A percentile compares a stretch with the other conserved stretches of the same genome.
phyloP scores from a whole-genome alignment of 2,113 vertebrate species.

The Mystacornis crossleyi region DNA sequence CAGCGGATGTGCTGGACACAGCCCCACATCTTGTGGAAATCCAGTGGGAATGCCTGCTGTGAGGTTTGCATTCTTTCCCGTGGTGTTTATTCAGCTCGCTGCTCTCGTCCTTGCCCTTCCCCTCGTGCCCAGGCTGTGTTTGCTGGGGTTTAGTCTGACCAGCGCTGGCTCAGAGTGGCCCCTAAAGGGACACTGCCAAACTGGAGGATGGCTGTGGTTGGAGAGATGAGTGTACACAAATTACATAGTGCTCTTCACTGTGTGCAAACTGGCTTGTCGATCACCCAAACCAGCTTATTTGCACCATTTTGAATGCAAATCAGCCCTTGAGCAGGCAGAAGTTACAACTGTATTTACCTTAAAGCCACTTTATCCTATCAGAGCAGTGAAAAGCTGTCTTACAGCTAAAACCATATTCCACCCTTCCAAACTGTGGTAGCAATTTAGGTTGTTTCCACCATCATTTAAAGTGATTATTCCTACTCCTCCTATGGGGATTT shows the following conservation, averaged over 20 bases:
- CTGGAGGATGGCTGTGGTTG: conserved; percentile 21
- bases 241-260: not conserved
- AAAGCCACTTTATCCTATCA: not conserved
- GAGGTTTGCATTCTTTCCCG: not conserved
- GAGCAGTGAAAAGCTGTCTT: not conserved
- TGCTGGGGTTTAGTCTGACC: conserved; percentile 9
- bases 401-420: not conserved
- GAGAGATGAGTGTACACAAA: not conserved
- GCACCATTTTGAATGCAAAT: not conserved
- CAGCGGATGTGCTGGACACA: not conserved
- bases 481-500: not conserved
- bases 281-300: not conserved
- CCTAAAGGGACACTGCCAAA: not conserved
- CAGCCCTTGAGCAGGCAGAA: not conserved
- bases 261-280: not conserved
- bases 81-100: not conserved
- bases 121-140: not conserved
- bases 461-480: not conserved
- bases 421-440: not conserved
- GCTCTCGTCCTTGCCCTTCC: not conserved
- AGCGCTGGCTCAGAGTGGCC: not conserved
- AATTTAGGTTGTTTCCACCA: not conserved
- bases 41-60: not conserved
- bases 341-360: not conserved
- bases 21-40: not conserved